Conservation (phyloP, 1,140 invertebrate genomes). For the Phthorimaea operculella region DNA sequence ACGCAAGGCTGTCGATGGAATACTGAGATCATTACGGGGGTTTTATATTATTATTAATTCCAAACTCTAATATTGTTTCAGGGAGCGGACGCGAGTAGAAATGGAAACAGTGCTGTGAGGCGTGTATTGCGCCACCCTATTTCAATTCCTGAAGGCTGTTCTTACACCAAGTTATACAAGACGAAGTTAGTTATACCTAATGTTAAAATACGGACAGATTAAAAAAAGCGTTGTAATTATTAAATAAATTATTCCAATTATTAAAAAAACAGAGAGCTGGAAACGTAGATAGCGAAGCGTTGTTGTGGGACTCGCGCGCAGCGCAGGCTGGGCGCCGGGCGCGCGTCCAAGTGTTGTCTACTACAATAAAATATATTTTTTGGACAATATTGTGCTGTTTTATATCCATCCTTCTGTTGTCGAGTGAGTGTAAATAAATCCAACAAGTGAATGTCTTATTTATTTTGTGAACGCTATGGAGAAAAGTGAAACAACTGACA, state of each 20-base stretch:
- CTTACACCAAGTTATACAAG: slow-evolving; percentile 68
- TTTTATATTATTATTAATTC: too few relatives aligned
- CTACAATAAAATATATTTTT: slow-evolving; percentile 69
- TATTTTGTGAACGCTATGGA: neutral
- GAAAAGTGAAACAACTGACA: too few relatives aligned
- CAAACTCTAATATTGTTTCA: slow-evolving; percentile 23
- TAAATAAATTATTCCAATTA: slow-evolving; percentile 71
- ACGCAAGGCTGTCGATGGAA: too few relatives aligned
- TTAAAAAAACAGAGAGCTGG: slow-evolving; percentile 63
- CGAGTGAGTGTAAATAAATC: neutral
- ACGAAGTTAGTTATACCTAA: slow-evolving; percentile 67
- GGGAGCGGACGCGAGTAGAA: slow-evolving; percentile 73
- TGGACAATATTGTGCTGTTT: slow-evolving; percentile 53
- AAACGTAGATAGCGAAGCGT: slow-evolving; percentile 62
- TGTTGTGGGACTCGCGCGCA: slow-evolving; percentile 63
- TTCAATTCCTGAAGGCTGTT: slow-evolving; percentile 68
- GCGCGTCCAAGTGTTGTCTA: slow-evolving; percentile 64
- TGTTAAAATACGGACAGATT: slow-evolving; percentile 65
- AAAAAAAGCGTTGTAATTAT: slow-evolving; percentile 69
- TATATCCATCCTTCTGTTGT: slow-evolving; percentile 10
- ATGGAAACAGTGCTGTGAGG: slow-evolving; percentile 91
- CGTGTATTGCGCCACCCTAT: slow-evolving; percentile 60
- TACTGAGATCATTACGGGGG: too few relatives aligned
- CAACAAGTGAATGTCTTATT: neutral
- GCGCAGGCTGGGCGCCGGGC: slow-evolving; percentile 59